Percentiles rank a stretch among this genome's conserved stretches.
Conservation (phyloP, 1,140 invertebrate genomes). For the Drosophila ironensis region DNA sequence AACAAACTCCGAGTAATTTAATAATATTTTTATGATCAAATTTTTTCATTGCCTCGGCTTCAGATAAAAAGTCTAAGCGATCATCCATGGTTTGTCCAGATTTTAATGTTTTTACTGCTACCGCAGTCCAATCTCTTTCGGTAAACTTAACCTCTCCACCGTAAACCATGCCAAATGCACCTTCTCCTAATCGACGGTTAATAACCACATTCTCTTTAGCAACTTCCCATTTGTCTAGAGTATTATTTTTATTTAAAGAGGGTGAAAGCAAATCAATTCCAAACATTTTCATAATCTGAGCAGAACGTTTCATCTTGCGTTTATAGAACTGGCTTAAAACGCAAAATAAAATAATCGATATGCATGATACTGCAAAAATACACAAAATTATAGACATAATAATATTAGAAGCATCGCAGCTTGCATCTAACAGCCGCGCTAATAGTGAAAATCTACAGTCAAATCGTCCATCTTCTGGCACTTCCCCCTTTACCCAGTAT, state of each 20-base stretch:
- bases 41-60: conserved; percentile 95
- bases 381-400: conserved; percentile 40
- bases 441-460: conserved; percentile 87
- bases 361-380: conserved; percentile 84
- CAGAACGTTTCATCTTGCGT: conserved; percentile 86
- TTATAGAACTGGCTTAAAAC: conserved; percentile 90
- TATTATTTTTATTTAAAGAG: conserved; percentile 82
- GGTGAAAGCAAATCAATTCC: conserved; percentile 85
- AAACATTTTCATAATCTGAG: conserved; percentile 88
- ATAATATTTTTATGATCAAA: conserved; percentile 96
- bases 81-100: conserved; percentile 91
- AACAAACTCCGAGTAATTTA: conserved; percentile 92
- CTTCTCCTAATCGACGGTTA: conserved; percentile 93
- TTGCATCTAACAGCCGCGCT: conserved; percentile 85
- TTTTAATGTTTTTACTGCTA: conserved; percentile 96
- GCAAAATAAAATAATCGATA: conserved; percentile 88
- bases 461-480: conserved; percentile 88
- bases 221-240: conserved; percentile 93
- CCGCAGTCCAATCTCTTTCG: conserved; percentile 90
- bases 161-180: conserved; percentile 94
- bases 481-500: conserved; percentile 85
- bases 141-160: conserved; percentile 91
- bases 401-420: conserved; percentile 86
- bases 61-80: conserved; percentile 95
- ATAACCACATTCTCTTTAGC: conserved; percentile 92